Percentiles rank a stretch among this genome's conserved stretches.
These are phyloP conservation scores for Eristalinus sepulchralis DNA, from an alignment of 2,888 invertebrate genomes.

Conservation along the genomic window DNA sequence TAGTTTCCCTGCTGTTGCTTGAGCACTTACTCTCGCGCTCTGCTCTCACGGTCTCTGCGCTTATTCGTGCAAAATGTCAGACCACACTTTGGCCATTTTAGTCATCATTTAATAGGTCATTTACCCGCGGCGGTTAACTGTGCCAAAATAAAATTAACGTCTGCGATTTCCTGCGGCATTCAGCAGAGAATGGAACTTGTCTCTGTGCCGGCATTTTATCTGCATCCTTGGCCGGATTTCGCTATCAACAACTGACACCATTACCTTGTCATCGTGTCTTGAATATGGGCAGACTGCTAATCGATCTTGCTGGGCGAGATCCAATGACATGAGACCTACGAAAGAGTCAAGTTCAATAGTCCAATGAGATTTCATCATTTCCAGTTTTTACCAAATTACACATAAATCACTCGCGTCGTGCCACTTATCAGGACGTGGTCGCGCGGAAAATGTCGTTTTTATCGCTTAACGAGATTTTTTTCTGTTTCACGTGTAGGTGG, in stretches of 20 bases:
- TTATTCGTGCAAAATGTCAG: not conserved
- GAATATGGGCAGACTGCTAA: not conserved
- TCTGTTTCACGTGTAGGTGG: constrained; percentile 28
- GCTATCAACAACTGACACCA: constrained; percentile 8
- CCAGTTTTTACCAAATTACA: constrained; percentile 22
- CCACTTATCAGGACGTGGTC: not conserved
- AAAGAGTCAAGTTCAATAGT: constrained; percentile 36
- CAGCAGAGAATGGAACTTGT: not conserved
- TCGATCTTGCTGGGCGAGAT: not conserved
- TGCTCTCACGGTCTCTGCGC: not conserved
- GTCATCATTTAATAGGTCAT: not conserved
- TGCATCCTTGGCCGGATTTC: constrained; percentile 31
- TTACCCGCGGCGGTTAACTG: not conserved
- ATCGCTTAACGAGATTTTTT: constrained; percentile 5
- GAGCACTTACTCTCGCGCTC: not conserved
- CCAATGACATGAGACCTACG: not conserved
- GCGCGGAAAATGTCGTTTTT: constrained; percentile 18
- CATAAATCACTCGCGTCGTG: not conserved
- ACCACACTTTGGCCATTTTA: not conserved
- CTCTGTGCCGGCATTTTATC: not conserved
- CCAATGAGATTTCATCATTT: constrained; percentile 47
- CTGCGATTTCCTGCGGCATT: not conserved
- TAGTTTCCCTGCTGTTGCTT: not conserved
- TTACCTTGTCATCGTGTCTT: not conserved
- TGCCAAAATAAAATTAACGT: not conserved